Evolutionary conservation across 1,140 invertebrate species (phyloP).

Genomic region (Ceratina australensis): DNA sequence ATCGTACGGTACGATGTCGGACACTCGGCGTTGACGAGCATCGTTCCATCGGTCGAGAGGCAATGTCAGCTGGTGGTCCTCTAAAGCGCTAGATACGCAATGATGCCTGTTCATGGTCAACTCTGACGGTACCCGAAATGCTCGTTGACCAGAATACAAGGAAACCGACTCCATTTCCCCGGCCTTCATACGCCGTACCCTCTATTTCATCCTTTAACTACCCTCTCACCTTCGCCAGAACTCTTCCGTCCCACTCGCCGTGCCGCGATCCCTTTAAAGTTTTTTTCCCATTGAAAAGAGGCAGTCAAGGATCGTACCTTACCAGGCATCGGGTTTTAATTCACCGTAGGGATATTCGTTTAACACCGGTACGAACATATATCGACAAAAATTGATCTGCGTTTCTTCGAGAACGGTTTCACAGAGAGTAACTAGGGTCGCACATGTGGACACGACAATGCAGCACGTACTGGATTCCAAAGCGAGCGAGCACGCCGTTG

Average conservation of each 20-base stretch:
- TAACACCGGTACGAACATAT: neutral
- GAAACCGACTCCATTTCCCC: constrained; percentile 2
- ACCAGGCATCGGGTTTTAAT: neutral
- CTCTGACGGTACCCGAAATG: constrained; percentile 1
- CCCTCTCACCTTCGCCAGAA: constrained; percentile 35
- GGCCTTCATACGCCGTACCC: neutral
- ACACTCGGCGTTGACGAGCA: neutral
- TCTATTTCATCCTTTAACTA: constrained; percentile 24
- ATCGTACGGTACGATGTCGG: neutral
- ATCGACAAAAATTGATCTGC: neutral
- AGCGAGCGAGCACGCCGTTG: constrained; percentile 11
- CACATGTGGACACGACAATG: neutral
- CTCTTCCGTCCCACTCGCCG: neutral
- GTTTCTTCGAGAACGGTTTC: neutral
- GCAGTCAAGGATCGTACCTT: neutral
- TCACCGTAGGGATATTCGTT: neutral
- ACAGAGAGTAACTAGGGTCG: neutral
- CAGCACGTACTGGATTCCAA: constrained; percentile 9
- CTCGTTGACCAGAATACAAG: constrained; percentile 1
- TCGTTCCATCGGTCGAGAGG: constrained; percentile 3
- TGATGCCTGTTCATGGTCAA: constrained; percentile 4
- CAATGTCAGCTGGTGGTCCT: constrained; percentile 15
- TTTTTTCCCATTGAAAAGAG: neutral
- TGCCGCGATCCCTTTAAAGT: neutral
- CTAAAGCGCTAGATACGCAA: neutral